phyloP scores from a whole-genome alignment of 2,113 vertebrate genomes.

The Rhinoptilus africanus region DNA sequence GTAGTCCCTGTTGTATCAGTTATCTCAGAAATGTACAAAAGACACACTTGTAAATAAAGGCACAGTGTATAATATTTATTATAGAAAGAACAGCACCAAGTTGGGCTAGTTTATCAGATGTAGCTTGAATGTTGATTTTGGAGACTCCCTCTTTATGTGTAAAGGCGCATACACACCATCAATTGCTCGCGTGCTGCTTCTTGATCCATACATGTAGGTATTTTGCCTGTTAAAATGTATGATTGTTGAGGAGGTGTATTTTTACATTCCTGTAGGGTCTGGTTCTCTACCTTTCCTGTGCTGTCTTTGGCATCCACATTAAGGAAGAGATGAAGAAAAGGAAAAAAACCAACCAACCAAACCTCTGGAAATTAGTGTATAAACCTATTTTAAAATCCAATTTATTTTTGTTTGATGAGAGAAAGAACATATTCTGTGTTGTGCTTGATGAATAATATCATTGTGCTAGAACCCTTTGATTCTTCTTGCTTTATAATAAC shows the following conservation, averaged over 20 bases:
- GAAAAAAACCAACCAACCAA: neutral
- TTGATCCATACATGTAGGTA: neutral
- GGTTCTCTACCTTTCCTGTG: slow-evolving; percentile 23
- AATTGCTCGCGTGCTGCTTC: neutral
- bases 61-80: neutral
- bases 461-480: slow-evolving; percentile 20
- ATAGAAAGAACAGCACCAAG: neutral
- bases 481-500: neutral
- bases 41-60: neutral
- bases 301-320: slow-evolving; percentile 40
- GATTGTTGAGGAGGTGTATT: neutral
- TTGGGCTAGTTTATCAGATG: neutral
- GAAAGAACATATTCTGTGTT: neutral
- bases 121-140: slow-evolving; percentile 37
- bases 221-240: neutral
- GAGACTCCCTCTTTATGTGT: neutral
- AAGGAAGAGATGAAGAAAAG: slow-evolving; percentile 26
- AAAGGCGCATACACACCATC: neutral
- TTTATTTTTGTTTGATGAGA: slow-evolving; percentile 10
- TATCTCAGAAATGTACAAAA: slow-evolving; percentile 3
- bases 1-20: neutral
- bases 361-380: neutral
- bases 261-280: slow-evolving; percentile 18
- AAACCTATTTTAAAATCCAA: slow-evolving; percentile 6
- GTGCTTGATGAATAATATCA: slow-evolving; percentile 40